A percentile compares a stretch with the other conserved stretches of the same genome.
phyloP scores from a whole-genome alignment of 2,797 vertebrate species.

The Myotis pilosus region DNA sequence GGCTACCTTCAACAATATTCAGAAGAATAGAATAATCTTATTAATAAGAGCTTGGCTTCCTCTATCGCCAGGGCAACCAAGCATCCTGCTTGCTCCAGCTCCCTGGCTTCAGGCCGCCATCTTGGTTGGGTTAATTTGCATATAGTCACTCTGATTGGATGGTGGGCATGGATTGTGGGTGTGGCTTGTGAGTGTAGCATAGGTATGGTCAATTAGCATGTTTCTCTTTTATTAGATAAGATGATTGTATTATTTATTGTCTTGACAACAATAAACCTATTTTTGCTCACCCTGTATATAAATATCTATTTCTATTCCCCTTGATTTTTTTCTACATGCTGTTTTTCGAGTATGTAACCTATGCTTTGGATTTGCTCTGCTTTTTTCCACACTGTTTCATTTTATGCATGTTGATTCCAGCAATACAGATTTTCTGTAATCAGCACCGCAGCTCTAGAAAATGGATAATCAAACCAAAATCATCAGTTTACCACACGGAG shows the following conservation, averaged over 20 bases:
- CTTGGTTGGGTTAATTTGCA: too few species aligned
- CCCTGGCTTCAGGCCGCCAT: too few species aligned
- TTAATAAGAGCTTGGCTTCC: not conserved
- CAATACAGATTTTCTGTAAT: conserved; percentile 13
- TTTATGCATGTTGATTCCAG: conserved; percentile 37
- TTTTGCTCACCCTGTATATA: too few species aligned
- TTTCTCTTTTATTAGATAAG: too few species aligned
- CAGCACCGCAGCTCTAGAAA: not conserved
- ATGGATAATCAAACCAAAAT: not conserved
- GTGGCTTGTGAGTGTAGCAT: too few species aligned
- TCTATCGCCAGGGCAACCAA: too few species aligned
- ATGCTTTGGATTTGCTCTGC: conserved; percentile 14
- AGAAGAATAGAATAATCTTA: not conserved
- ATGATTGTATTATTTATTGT: too few species aligned
- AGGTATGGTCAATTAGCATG: too few species aligned
- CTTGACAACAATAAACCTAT: too few species aligned
- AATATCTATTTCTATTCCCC: not conserved
- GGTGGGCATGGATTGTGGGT: too few species aligned
- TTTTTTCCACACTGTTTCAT: conserved; percentile 1
- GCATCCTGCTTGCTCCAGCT: too few species aligned
- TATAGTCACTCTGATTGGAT: too few species aligned
- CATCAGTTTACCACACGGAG: not conserved
- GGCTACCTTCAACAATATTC: not conserved
- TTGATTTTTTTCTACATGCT: not conserved
- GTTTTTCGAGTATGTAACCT: not conserved